phyloP scores from a whole-genome alignment of 2,113 vertebrate genomes.

The Atlantisia rogersi region DNA sequence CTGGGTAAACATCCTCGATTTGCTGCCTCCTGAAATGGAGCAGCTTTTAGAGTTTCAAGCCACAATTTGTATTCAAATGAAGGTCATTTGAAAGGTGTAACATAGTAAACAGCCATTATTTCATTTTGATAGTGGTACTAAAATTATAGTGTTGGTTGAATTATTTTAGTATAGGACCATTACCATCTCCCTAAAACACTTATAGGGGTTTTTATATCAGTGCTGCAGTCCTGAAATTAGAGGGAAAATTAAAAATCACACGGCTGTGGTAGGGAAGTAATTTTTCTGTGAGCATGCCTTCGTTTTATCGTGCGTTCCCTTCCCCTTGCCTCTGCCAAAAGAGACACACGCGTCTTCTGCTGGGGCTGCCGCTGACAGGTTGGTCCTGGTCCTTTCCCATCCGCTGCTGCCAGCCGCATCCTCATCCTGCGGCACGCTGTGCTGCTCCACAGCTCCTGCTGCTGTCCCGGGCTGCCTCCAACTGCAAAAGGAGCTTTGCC shows the following conservation, averaged over 20 bases:
- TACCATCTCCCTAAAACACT: constrained; percentile 82
- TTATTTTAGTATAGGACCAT: constrained; percentile 85
- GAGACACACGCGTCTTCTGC: background rate
- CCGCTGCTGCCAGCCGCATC: background rate
- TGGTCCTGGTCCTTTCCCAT: background rate
- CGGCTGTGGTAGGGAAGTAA: constrained; percentile 42
- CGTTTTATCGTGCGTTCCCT: background rate
- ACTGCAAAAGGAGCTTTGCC: background rate
- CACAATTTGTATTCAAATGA: constrained; percentile 84
- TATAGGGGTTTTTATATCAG: constrained; percentile 73
- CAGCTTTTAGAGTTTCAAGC: constrained; percentile 75
- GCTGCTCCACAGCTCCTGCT: background rate
- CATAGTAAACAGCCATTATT: constrained; percentile 85
- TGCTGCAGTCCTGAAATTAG: constrained; percentile 76
- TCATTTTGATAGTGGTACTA: constrained; percentile 87
- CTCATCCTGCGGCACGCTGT: background rate
- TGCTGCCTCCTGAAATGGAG: constrained; percentile 71
- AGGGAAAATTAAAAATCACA: constrained; percentile 80
- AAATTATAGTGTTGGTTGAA: constrained; percentile 88
- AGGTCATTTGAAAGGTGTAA: constrained; percentile 87
- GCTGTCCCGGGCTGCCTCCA: background rate
- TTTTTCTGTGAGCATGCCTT: constrained; percentile 33
- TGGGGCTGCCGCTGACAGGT: background rate
- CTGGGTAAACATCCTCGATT: constrained; percentile 40
- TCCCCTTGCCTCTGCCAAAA: background rate